These are phyloP conservation scores for Collichthys lucidus DNA, from an alignment of 2,113 vertebrate species.

Conservation along the genomic window DNA sequence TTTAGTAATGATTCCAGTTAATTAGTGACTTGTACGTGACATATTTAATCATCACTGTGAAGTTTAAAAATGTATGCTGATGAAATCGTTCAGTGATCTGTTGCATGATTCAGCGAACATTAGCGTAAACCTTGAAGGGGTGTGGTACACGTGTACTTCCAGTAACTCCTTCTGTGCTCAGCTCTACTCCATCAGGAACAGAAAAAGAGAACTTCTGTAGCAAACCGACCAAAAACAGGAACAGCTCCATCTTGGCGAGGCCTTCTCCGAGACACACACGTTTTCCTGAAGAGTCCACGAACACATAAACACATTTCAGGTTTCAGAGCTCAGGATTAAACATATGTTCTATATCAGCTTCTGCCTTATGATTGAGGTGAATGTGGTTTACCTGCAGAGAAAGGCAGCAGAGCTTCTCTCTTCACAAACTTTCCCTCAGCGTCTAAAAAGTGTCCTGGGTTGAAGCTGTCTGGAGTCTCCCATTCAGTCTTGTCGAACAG, in stretches of 20 bases:
- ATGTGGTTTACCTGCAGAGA: conserved; percentile 84
- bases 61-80: no score
- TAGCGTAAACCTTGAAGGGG: no score
- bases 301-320: no score
- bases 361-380: not conserved
- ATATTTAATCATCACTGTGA: no score
- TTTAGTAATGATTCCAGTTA: no score
- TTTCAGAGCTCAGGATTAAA: no score
- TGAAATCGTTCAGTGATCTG: not conserved
- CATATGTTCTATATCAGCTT: no score
- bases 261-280: conserved; percentile 86
- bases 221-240: conserved; percentile 87
- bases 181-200: conserved; percentile 45
- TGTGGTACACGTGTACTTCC: conserved; percentile 33
- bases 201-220: conserved; percentile 86
- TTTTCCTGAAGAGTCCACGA: conserved; percentile 78
- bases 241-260: conserved; percentile 87
- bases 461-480: conserved; percentile 86
- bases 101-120: conserved; percentile 40
- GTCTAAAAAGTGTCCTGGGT: conserved; percentile 89
- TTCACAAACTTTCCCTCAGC: conserved; percentile 85
- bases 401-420: conserved; percentile 87
- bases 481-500: conserved; percentile 86
- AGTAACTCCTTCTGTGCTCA: conserved; percentile 55
- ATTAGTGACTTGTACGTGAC: no score